Base-by-base conservation (phyloP, 1,140 invertebrate species). In the Neodiprion virginianus region DNA sequence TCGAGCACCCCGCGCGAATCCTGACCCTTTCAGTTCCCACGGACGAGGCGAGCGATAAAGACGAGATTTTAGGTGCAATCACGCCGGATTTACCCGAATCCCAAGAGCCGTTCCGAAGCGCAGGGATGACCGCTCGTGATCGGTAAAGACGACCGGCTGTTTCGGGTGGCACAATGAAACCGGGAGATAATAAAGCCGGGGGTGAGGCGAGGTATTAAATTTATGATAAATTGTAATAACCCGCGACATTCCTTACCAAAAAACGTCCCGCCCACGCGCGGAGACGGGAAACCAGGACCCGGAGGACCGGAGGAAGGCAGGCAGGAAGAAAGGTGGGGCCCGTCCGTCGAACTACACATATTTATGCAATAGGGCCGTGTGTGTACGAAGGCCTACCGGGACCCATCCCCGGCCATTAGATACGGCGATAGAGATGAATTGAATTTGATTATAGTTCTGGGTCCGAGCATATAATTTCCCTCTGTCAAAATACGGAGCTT, bases 401-500 rank as follows among this genome's bases (percentile, higher is more conserved):
- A 14, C 28, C 65, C 68, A 53, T 69, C 28, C 53, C 65, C 14
- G 14, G 66, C 72, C 73, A 74, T 74, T 74, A 74, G 65, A 75
- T 69, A 73, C 48, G 67, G 80, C 80, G 77, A 81, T 67, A 69
- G 74, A 80, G 81, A 81, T 77, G 75, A 80, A 84, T 84, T 81
- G 80, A 83, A 83, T 84, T 81, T 79, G 79, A 85, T 85, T 84
- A 81, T 72, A 71, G 72, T 67, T 21, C 72, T 67, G 67, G 11
- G 70, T 66, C 28, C 68, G 69, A 49, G 72, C 80, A 79, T 82
- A 69, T 82, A 84, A 84, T 84, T 84, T 80, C 14, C 12, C 28
- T 48, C 74, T 78, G 82, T 85, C 82, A 84, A 83, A 85, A 85
- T 81, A 82, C 67, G 40, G 67, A 69, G 67, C 67, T 69, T 47